These are phyloP conservation scores for Hirtodrosophila trivittata DNA, from an alignment of 2,888 invertebrate genomes.

Conservation along the genomic window DNA sequence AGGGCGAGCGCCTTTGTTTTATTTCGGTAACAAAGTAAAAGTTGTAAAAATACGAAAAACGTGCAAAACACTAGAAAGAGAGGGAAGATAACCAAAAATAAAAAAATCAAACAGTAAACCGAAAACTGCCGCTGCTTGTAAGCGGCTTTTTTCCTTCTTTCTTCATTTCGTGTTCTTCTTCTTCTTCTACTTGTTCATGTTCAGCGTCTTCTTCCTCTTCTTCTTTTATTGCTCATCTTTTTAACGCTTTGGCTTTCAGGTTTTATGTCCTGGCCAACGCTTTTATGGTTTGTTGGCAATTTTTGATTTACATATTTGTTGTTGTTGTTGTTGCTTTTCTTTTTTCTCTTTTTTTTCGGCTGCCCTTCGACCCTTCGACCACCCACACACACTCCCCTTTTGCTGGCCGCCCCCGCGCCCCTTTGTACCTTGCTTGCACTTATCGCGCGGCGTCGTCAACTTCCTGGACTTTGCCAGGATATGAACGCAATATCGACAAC, in stretches of 20 bases:
- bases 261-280: constrained; percentile 57
- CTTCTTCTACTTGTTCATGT: background rate
- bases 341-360: background rate
- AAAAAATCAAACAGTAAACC: constrained; percentile 4
- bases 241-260: constrained; percentile 40
- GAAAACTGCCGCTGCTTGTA: constrained; percentile 23
- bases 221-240: constrained; percentile 33
- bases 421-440: constrained; percentile 30
- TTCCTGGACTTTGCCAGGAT: constrained; percentile 46
- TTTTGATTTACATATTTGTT: constrained; percentile 54
- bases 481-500: constrained; percentile 29
- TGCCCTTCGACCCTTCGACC: background rate
- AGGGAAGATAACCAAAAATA: constrained; percentile 5
- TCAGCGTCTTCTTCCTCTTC: background rate
- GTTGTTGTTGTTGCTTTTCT: background rate
- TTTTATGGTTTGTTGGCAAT: constrained; percentile 71
- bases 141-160: constrained; percentile 7
- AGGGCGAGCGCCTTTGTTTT: constrained; percentile 59
- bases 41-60: constrained; percentile 58
- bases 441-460: constrained; percentile 53
- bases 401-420: background rate
- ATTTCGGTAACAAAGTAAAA: constrained; percentile 74
- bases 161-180: background rate
- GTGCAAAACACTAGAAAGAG: constrained; percentile 20
- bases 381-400: background rate